phyloP scores from a whole-genome alignment of 2,888 invertebrate species.

The Phragmatobia fuliginosa region DNA sequence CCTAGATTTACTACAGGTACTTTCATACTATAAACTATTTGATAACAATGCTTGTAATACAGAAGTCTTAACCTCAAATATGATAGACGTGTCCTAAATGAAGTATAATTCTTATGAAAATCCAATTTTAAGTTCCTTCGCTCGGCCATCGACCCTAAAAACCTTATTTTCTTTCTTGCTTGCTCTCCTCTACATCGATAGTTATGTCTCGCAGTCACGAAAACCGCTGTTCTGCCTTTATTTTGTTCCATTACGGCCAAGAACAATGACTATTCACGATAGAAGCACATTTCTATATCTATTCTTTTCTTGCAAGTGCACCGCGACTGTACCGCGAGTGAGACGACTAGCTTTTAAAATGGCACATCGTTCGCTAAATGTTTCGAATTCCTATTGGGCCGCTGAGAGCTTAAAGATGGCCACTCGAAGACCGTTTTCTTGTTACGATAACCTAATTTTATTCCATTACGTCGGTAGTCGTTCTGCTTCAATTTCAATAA shows the following conservation, averaged over 20 bases:
- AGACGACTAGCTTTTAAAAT: constrained; percentile 66
- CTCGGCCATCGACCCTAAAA: constrained; percentile 85
- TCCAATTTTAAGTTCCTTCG: constrained; percentile 82
- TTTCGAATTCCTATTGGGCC: constrained; percentile 83
- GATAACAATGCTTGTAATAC: constrained; percentile 46
- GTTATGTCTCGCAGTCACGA: constrained; percentile 83
- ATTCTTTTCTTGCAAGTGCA: constrained; percentile 66
- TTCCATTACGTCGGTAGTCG: constrained; percentile 78
- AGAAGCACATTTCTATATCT: constrained; percentile 73
- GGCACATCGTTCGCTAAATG: constrained; percentile 66
- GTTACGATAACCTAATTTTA: constrained; percentile 85
- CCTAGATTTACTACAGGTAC: background rate
- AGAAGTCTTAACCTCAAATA: constrained; percentile 51
- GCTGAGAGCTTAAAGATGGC: constrained; percentile 83
- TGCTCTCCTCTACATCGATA: constrained; percentile 62
- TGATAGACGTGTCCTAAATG: constrained; percentile 75
- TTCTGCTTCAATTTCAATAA: constrained; percentile 83
- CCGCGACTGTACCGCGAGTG: constrained; percentile 54
- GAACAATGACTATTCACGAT: constrained; percentile 84
- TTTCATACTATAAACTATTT: constrained; percentile 28
- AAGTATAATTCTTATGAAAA: constrained; percentile 78
- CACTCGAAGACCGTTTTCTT: constrained; percentile 81
- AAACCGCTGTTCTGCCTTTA: constrained; percentile 85
- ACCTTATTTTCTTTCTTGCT: constrained; percentile 75
- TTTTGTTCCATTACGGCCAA: constrained; percentile 85